Conservation (phyloP, 2,797 vertebrate species). For the Pipistrellus kuhlii region DNA sequence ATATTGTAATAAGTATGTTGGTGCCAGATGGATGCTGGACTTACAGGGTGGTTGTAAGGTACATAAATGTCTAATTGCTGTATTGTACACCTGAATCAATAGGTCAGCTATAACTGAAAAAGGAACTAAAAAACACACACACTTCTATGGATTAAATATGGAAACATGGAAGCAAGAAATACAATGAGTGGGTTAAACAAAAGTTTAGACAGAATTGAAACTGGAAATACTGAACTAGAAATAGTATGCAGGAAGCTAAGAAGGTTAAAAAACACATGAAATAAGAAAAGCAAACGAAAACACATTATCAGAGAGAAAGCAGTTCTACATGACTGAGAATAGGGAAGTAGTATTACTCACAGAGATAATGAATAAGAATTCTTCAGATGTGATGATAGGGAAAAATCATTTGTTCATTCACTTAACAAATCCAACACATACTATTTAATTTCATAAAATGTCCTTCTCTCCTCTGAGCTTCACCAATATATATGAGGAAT, state of each 20-base stretch:
- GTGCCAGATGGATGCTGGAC: neutral
- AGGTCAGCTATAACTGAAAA: neutral
- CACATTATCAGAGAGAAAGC: neutral
- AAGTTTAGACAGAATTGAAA: neutral
- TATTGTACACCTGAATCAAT: neutral
- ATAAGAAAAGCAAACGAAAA: neutral
- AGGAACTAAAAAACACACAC: neutral
- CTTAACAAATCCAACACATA: neutral
- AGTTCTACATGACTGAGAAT: neutral
- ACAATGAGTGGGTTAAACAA: neutral
- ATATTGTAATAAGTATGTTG: neutral
- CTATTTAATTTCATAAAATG: conserved; percentile 15
- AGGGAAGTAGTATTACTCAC: neutral
- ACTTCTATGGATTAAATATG: conserved; percentile 7
- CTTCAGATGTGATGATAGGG: neutral
- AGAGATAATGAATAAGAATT: conserved; percentile 1
- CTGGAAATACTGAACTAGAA: neutral
- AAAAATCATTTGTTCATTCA: neutral
- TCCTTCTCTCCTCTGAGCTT: neutral
- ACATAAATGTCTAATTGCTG: neutral
- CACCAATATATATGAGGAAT: neutral
- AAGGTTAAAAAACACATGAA: neutral
- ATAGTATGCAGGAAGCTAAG: neutral
- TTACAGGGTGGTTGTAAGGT: neutral
- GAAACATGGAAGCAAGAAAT: conserved; percentile 2